These are phyloP conservation scores for Xenopus tropicalis DNA, from an alignment of 2,113 vertebrate genomes.

Conservation along the genomic window UCB_Xtro_10.0 CM004445.2:28850501-28851000, in stretches of 20 bases:
- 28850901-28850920: constrained; percentile 33
- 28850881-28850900: constrained; percentile 38
- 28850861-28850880: constrained; percentile 29
- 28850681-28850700: not conserved
- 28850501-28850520: too few species aligned
- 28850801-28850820: constrained; percentile 29
- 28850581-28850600: not conserved
- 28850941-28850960: constrained; percentile 33
- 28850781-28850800: constrained; percentile 27
- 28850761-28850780: constrained; percentile 19
- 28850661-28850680: not conserved
- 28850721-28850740: constrained; percentile 18
- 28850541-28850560: not conserved
- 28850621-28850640: not conserved
- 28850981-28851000: constrained; percentile 35
- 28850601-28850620: not conserved
- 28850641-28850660: not conserved
- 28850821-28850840: constrained; percentile 11
- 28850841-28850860: constrained; percentile 36
- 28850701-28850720: not conserved
- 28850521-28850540: too few species aligned
- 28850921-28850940: constrained; percentile 22
- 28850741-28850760: constrained; percentile 8
- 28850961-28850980: constrained; percentile 22
- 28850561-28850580: not conserved